Base-by-base conservation (phyloP, 30 jellyfish, hydroid and myxozoan species). In the Chrysaora quinquecirrha region DNA sequence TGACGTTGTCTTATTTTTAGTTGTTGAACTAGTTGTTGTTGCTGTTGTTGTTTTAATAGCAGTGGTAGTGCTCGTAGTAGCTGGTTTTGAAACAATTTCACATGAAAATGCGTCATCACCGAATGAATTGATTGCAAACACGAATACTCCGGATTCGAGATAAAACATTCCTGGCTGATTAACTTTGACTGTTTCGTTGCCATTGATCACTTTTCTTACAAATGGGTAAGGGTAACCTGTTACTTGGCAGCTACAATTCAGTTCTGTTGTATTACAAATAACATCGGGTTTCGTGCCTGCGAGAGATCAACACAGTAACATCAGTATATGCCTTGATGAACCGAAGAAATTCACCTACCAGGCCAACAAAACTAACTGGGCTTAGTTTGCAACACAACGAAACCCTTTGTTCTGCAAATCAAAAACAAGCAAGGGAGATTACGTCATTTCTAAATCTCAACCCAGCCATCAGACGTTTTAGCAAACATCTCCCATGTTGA, bases 101-200 rank as follows among this genome's bases (percentile, higher is more conserved):
- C 96, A 88, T 1, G 82, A 32, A 71, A 78, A 88, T 10, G 32
- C 93, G 68, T 88, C 96, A 48, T 80, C 80, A 43, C 96, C 96
- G 77, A 78, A 88, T 3, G 96, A 31, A 63, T 74, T 88, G 83
- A 76, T 43, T 7, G 93, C 96, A 48, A 88, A 78, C 19, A 88
- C 74, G 35, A 64, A 52, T 3, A 34, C 93, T 62, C 96, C 96
- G 3, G 81, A 65, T 12, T 50, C 75, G n/a, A 88, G 30, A 7
- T 48, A 24, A 31, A 75, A 18, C 25, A 68, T 48, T 23, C 80
- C 80, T 6, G 75, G 43, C 1, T 47, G 80, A 21, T 29, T 62
- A 27, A 60, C 35, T 56, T 52, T 38, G 30, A 35, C 62, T 16
- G 88, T 74, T 27, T 48, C 62, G 34, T 50, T 75, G 32, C 87